Base-by-base conservation (phyloP, 2,797 vertebrate genomes). In the Urocyon cinereoargenteus region DNA sequence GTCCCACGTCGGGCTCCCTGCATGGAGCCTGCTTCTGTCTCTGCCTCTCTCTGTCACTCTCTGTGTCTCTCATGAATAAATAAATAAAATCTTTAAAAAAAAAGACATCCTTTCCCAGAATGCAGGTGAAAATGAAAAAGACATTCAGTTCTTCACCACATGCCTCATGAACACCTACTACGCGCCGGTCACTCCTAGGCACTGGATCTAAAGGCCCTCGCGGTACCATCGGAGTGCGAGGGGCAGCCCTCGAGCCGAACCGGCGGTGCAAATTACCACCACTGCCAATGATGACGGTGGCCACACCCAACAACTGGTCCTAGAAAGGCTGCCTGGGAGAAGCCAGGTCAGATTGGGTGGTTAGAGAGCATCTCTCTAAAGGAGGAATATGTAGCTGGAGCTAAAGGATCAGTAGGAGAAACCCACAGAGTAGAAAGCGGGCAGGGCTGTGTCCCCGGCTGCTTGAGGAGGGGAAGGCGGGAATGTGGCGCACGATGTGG, bases 71-170 rank as follows among this genome's bases (percentile, higher is more conserved):
- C 40, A 45, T 45, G 40, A 8, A 45, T 45, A 45, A 45, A 45
- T 45, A 45, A 45, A 45, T 45, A 45, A 45, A 45, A 45, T 45
- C 40, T 45, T 45, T 5, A 40, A 40, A 40, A 40, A 7, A 45
- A 45, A 45, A 45, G 40, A 45, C 40, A 53, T 66, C n/a, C 70
- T 75, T 90, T 81, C 49, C 28, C 34, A 85, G 86, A 87, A 77
- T 61, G 51, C 49, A 85, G 59, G 51, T 90, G 78, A 94, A 85
- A 94, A 77, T 79, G 36, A 94, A 16, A 81, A 85, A 45, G 62
- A 83, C 51, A 34, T 72, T 68, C n/a, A 45, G 36, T 73, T 87
- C 36, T 88, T 94, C 36, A 87, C 68, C 34, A 75, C 51, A n/a
- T 10, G 70, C 45, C 92, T 86, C 53, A 15, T 55, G 36, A 83